Evolutionary conservation across 2,888 invertebrate species (phyloP).

Genomic region (Harpalus rufipes): DNA sequence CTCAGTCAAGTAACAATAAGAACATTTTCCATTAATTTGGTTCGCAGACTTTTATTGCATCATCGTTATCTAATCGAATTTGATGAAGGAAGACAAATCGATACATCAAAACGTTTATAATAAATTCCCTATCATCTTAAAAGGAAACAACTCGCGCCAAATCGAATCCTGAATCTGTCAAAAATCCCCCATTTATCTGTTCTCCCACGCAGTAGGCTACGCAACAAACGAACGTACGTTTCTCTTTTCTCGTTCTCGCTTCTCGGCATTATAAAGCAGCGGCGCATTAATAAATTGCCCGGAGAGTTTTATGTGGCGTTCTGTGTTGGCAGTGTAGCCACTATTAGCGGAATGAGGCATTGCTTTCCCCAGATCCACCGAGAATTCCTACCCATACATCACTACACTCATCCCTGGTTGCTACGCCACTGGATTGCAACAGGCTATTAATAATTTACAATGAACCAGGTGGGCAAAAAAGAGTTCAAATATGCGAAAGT

Average conservation of each 20-base stretch:
- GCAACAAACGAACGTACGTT: too few relatives aligned
- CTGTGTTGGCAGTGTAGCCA: constrained; percentile 20
- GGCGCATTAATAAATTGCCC: constrained; percentile 55
- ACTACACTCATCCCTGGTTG: constrained; percentile 32
- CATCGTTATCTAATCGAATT: neutral
- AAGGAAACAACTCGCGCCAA: neutral
- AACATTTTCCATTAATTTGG: too few relatives aligned
- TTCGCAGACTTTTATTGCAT: too few relatives aligned
- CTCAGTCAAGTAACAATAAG: too few relatives aligned
- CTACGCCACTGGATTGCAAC: constrained; percentile 52
- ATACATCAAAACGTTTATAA: neutral
- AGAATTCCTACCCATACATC: constrained; percentile 55
- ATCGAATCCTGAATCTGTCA: neutral
- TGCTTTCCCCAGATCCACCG: constrained; percentile 47
- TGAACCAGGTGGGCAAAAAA: constrained; percentile 47
- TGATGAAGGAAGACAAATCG: neutral
- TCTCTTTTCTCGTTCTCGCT: neutral
- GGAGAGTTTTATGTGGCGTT: constrained; percentile 55
- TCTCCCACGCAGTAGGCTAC: neutral
- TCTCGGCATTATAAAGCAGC: constrained; percentile 18
- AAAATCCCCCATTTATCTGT: constrained; percentile 1
- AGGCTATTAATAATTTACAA: constrained; percentile 59
- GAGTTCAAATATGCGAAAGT: constrained; percentile 15
- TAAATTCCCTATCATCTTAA: neutral
- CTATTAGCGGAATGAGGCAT: constrained; percentile 61